These are phyloP conservation scores for Drosophila sucinea DNA, from an alignment of 1,140 invertebrate genomes.

Conservation along the genomic window DNA sequence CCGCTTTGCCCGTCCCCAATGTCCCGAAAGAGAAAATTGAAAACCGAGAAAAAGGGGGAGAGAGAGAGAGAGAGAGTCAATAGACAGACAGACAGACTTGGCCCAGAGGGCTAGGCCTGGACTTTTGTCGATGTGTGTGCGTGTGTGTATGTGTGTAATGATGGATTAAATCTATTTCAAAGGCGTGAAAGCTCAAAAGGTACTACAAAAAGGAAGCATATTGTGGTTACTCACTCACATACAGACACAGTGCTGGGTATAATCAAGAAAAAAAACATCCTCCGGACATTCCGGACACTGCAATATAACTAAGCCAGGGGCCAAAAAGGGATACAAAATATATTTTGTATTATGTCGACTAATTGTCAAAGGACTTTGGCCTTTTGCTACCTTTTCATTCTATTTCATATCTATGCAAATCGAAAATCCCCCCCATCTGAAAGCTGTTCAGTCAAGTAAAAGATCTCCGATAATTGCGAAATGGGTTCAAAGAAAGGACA, in stretches of 20 bases:
- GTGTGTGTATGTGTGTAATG: constrained; percentile 54
- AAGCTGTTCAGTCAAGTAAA: constrained; percentile 65
- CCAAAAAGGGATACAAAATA: constrained; percentile 36
- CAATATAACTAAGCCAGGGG: constrained; percentile 64
- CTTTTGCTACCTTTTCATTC: constrained; percentile 1
- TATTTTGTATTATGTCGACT: constrained; percentile 33
- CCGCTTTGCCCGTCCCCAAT: constrained; percentile 7
- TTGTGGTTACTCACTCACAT: constrained; percentile 65
- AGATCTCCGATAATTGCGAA: constrained; percentile 69
- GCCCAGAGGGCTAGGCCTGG: constrained; percentile 45
- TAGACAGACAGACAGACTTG: constrained; percentile 62
- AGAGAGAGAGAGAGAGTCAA: constrained; percentile 48
- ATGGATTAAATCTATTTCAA: constrained; percentile 81
- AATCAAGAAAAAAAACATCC: constrained; percentile 36
- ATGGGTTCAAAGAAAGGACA: constrained; percentile 39
- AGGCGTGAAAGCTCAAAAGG: constrained; percentile 78
- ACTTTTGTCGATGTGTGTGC: constrained; percentile 14
- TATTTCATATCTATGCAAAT: constrained; percentile 56
- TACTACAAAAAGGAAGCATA: constrained; percentile 67
- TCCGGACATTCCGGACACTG: constrained; percentile 42
- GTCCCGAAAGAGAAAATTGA: constrained; percentile 60
- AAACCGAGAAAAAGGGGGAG: constrained; percentile 28
- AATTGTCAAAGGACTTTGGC: constrained; percentile 66
- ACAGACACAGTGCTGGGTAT: too few species aligned
- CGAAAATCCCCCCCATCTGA: constrained; percentile 14